Evolutionary conservation across 2,797 vertebrate genomes (phyloP).

Genomic region (Poeciliopsis turneri): DNA sequence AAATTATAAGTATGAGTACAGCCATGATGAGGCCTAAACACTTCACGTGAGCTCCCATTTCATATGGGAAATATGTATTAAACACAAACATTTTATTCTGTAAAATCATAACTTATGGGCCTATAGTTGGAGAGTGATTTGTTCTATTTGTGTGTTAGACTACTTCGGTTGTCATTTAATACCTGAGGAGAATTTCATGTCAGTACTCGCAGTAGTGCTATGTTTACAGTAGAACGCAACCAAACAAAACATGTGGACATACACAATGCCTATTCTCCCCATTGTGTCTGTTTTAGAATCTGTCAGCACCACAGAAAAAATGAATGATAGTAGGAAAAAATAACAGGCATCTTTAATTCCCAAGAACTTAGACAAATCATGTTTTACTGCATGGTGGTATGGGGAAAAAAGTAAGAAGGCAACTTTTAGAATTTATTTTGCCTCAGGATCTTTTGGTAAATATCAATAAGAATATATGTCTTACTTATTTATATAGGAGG

Average conservation of each 20-base stretch:
- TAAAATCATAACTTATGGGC: not conserved
- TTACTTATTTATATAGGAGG: not conserved
- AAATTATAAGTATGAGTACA: not conserved
- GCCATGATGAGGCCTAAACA: not conserved
- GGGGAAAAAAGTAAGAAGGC: not conserved
- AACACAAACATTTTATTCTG: not conserved
- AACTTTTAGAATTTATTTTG: not conserved
- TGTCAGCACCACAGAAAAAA: not conserved
- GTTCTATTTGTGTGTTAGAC: not conserved
- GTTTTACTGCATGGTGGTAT: not conserved
- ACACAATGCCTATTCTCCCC: not conserved
- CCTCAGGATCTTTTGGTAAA: conserved; percentile 10
- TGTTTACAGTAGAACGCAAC: not conserved
- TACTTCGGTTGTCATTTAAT: not conserved
- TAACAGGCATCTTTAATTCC: not conserved
- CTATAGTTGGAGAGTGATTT: not conserved
- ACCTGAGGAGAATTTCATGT: not conserved
- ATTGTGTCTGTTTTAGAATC: not conserved
- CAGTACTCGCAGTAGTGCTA: not conserved
- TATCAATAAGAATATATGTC: not conserved
- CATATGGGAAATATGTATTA: not conserved
- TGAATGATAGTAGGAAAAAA: not conserved
- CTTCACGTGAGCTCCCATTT: not conserved
- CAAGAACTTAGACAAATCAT: not conserved
- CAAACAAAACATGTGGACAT: not conserved